Evolutionary conservation across 2,888 invertebrate species (phyloP).

Genomic region (Ichneumoninae sp.): DNA sequence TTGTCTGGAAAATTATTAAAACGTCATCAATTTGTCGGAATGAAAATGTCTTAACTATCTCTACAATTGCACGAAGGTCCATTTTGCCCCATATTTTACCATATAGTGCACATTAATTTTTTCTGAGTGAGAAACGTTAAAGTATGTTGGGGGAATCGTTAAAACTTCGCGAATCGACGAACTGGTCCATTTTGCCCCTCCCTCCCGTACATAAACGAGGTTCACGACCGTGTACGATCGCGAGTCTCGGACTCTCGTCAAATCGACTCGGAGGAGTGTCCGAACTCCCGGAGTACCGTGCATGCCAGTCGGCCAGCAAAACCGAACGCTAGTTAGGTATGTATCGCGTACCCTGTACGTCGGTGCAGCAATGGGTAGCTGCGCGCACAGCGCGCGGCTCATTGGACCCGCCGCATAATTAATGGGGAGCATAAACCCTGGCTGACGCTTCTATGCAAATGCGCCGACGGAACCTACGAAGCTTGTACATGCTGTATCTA

Average conservation of each 20-base stretch:
- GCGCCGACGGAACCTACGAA: slow-evolving; percentile 60
- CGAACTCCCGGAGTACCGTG: slow-evolving; percentile 1
- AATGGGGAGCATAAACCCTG: slow-evolving; percentile 78
- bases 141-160: not conserved
- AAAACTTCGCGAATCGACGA: not conserved
- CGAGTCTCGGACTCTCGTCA: slow-evolving; percentile 39
- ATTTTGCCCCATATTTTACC: not conserved
- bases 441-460: slow-evolving; percentile 79
- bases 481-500: slow-evolving; percentile 15
- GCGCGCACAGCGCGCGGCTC: slow-evolving; percentile 70
- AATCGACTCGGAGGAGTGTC: slow-evolving; percentile 40
- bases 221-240: slow-evolving; percentile 17
- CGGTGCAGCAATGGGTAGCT: slow-evolving; percentile 38
- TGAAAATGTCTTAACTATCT: no score
- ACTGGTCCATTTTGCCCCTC: not conserved
- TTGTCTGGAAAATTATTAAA: not conserved
- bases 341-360: not conserved
- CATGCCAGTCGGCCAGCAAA: not conserved
- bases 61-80: not conserved
- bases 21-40: no score
- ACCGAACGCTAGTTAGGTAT: slow-evolving; percentile 13
- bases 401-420: slow-evolving; percentile 79
- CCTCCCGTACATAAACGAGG: not conserved
- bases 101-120: not conserved
- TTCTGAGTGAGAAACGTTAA: not conserved